These are phyloP conservation scores for Caenorhabditis sp. DNA, from an alignment of 2,888 invertebrate species.

Conservation along the genomic window DNA sequence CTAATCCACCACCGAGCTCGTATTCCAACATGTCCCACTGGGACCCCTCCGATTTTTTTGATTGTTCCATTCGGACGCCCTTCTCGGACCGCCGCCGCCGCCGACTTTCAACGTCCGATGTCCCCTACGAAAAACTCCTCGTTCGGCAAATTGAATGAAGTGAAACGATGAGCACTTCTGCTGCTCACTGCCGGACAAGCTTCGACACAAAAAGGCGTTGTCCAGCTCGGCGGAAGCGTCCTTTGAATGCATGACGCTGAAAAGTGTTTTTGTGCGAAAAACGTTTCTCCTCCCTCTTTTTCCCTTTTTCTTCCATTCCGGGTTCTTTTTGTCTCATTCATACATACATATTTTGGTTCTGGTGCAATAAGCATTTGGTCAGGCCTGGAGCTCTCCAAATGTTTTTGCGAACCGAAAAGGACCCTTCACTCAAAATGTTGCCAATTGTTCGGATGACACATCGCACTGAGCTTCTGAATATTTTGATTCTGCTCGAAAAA, in stretches of 20 bases:
- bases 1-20: slow-evolving; percentile 26
- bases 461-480: slow-evolving; percentile 16
- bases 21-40: slow-evolving; percentile 32
- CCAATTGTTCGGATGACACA: slow-evolving; percentile 42
- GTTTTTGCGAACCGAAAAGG: slow-evolving; percentile 33
- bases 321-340: slow-evolving; percentile 55
- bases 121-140: slow-evolving; percentile 21
- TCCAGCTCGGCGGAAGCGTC: slow-evolving; percentile 38
- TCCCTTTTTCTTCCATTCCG: slow-evolving; percentile 25
- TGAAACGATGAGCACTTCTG: slow-evolving; percentile 51
- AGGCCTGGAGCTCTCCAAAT: slow-evolving; percentile 39
- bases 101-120: slow-evolving; percentile 37
- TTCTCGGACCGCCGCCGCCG: slow-evolving; percentile 1
- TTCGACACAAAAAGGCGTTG: slow-evolving; percentile 36
- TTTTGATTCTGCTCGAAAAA: slow-evolving; percentile 21
- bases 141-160: slow-evolving; percentile 56
- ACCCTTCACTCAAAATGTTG: slow-evolving; percentile 46
- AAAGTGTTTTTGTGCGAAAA: too few species aligned
- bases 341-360: slow-evolving; percentile 45
- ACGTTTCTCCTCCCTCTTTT: slow-evolving; percentile 14
- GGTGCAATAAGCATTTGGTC: slow-evolving; percentile 17
- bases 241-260: slow-evolving; percentile 54
- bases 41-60: slow-evolving; percentile 21
- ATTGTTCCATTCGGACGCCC: slow-evolving; percentile 28
- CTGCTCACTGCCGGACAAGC: slow-evolving; percentile 17